These are phyloP conservation scores for Psylliodes chrysocephalus DNA, from an alignment of 2,888 invertebrate genomes.

Conservation along the genomic window DNA sequence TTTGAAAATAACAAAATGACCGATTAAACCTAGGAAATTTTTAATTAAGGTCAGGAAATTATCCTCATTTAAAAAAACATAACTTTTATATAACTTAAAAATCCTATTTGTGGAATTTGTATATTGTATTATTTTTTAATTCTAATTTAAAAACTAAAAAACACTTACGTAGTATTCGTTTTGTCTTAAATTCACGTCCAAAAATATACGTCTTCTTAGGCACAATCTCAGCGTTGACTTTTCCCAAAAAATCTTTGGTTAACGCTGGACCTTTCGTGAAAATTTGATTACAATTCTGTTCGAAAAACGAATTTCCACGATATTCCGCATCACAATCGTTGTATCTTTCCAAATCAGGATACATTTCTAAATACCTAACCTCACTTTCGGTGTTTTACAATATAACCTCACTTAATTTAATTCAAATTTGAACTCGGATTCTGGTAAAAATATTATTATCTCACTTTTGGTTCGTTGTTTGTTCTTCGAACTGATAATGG, in stretches of 20 bases:
- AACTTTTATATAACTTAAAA: too few species aligned
- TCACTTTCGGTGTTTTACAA: background rate
- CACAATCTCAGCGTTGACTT: slow-evolving; percentile 56
- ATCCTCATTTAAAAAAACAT: too few species aligned
- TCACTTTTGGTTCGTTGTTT: background rate
- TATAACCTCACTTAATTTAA: background rate
- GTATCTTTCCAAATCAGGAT: slow-evolving; percentile 34
- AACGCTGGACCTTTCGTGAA: slow-evolving; percentile 57
- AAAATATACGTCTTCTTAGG: slow-evolving; percentile 55
- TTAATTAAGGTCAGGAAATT: too few species aligned
- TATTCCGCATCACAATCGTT: slow-evolving; percentile 16
- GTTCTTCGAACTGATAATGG: slow-evolving; percentile 7
- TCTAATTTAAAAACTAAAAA: too few species aligned
- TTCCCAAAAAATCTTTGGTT: slow-evolving; percentile 59
- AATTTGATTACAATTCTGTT: slow-evolving; percentile 58
- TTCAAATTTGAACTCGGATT: too few species aligned
- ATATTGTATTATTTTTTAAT: too few species aligned
- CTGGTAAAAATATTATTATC: too few species aligned
- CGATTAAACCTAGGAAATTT: too few species aligned
- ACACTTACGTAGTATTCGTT: slow-evolving; percentile 58
- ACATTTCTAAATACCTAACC: slow-evolving; percentile 17
- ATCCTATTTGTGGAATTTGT: too few species aligned
- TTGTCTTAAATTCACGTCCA: slow-evolving; percentile 57
- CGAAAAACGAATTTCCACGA: slow-evolving; percentile 41
- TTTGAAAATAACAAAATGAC: too few species aligned